Percentiles rank a stretch among this genome's conserved stretches.
These are phyloP conservation scores for Menidia menidia DNA, from an alignment of 2,797 vertebrate genomes.

Conservation along the genomic window DNA sequence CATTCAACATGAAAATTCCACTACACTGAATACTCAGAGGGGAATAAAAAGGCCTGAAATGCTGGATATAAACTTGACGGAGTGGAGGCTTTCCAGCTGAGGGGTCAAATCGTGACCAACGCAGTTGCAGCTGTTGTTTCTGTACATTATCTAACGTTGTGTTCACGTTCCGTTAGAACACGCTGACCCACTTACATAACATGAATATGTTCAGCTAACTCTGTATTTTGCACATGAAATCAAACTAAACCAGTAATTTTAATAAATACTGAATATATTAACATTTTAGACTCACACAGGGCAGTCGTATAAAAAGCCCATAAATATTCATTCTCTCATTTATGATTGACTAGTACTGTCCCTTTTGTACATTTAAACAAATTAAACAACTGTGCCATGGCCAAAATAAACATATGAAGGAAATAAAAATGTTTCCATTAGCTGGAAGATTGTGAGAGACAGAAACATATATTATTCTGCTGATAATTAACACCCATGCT, in stretches of 20 bases:
- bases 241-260: no score
- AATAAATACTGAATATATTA: no score
- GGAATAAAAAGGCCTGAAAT: not conserved
- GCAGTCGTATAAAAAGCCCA: no score
- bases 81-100: not conserved
- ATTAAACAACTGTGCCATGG: no score
- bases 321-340: not conserved
- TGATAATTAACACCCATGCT: no score
- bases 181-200: constrained; percentile 2
- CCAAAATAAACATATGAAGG: no score
- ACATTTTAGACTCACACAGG: no score
- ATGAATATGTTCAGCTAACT: not conserved
- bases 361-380: not conserved
- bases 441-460: no score
- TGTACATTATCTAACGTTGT: not conserved
- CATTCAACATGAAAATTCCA: no score
- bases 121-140: not conserved
- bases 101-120: not conserved
- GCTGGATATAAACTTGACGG: not conserved
- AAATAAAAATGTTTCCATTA: no score
- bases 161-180: constrained; percentile 2
- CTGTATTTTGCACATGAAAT: not conserved
- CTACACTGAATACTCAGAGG: no score
- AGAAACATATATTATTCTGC: no score
- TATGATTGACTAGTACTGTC: not conserved